Evolutionary conservation across 2,888 invertebrate genomes (phyloP).

Genomic region (Meghimatium bilineatum): DNA sequence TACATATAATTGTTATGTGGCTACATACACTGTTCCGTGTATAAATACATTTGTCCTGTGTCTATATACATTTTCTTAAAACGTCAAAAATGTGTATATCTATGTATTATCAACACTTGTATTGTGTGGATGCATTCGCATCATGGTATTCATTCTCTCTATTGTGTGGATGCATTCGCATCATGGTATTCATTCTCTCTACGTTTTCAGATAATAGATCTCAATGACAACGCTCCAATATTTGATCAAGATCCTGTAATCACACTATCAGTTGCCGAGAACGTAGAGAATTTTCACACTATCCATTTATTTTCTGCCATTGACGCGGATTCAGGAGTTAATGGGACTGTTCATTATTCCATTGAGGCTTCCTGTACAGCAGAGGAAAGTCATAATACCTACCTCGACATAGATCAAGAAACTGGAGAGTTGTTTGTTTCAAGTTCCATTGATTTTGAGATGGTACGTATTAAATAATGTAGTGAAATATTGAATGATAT

Average conservation of each 20-base stretch:
- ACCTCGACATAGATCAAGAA: conserved; percentile 59
- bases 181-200: not conserved
- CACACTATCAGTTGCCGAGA: conserved; percentile 66
- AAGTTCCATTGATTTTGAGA: conserved; percentile 68
- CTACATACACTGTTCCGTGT: no score
- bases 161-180: not conserved
- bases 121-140: not conserved
- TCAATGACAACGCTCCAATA: conserved; percentile 92
- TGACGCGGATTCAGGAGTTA: conserved; percentile 81
- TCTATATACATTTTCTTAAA: no score
- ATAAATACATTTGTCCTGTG: no score
- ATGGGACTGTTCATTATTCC: conserved; percentile 69
- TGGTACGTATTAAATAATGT: no score
- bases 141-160: not conserved
- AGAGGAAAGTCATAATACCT: conserved; percentile 52
- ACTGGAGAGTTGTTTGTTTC: conserved; percentile 62
- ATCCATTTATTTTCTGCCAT: conserved; percentile 83
- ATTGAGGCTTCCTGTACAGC: conserved; percentile 51
- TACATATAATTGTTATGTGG: no score
- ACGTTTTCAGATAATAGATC: conserved; percentile 86
- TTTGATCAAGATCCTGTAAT: conserved; percentile 91
- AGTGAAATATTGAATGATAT: no score
- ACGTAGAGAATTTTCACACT: conserved; percentile 60
- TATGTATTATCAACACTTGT: no score
- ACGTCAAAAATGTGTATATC: no score